These are phyloP conservation scores for Rotaria socialis DNA, from an alignment of 2,888 invertebrate genomes.

Conservation along the genomic window DNA sequence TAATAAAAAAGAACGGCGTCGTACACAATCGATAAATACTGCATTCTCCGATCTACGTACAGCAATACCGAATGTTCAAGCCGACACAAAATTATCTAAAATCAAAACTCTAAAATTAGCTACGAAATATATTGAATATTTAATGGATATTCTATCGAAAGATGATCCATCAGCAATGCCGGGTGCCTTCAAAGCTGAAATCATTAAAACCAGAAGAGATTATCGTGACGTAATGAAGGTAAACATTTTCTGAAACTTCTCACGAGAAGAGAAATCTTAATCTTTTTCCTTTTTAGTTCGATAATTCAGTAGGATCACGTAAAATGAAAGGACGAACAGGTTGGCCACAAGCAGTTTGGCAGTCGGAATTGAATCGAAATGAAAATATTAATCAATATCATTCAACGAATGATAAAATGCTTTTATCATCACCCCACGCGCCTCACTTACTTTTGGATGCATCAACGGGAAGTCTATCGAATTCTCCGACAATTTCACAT, in stretches of 20 bases:
- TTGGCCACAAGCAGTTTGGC: conserved; percentile 45
- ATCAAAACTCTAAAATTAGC: conserved; percentile 89
- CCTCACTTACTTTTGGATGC: neutral
- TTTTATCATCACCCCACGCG: neutral
- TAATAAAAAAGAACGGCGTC: conserved; percentile 74
- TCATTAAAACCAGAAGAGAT: conserved; percentile 41
- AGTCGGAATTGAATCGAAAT: conserved; percentile 40
- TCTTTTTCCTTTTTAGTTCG: neutral
- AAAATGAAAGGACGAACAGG: conserved; percentile 44
- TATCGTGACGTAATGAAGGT: conserved; percentile 33
- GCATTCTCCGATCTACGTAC: conserved; percentile 85
- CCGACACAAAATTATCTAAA: conserved; percentile 86
- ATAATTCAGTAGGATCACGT: neutral
- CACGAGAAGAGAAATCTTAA: no score
- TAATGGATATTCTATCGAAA: conserved; percentile 63
- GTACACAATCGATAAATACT: conserved; percentile 88
- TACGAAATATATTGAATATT: conserved; percentile 83
- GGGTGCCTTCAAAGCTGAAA: conserved; percentile 43
- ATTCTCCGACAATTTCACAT: conserved; percentile 2
- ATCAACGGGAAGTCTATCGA: neutral
- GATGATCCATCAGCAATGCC: conserved; percentile 39
- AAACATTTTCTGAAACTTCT: neutral
- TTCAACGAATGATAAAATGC: neutral
- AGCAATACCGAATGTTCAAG: conserved; percentile 90
- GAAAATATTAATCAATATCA: neutral